These are phyloP conservation scores for Drosophila conformis DNA, from an alignment of 2,888 invertebrate genomes.

Conservation along the genomic window DNA sequence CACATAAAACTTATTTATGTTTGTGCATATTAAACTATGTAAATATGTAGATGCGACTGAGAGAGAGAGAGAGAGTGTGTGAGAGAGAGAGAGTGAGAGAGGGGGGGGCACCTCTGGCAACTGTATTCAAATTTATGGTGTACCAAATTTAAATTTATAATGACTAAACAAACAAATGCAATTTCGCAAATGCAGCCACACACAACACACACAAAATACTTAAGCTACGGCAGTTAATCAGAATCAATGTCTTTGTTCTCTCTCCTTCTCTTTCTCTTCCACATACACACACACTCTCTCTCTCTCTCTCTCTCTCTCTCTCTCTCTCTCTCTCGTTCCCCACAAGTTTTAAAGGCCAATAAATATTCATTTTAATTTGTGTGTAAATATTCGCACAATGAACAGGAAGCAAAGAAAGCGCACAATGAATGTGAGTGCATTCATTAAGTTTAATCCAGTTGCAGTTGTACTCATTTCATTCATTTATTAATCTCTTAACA, in stretches of 20 bases:
- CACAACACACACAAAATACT: not conserved
- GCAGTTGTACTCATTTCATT: constrained; percentile 15
- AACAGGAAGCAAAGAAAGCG: constrained; percentile 60
- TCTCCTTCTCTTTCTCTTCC: not conserved
- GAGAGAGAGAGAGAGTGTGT: not conserved
- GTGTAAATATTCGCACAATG: constrained; percentile 60
- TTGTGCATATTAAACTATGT: constrained; percentile 57
- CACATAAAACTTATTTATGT: constrained; percentile 70
- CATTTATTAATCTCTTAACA: not conserved
- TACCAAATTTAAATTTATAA: constrained; percentile 83
- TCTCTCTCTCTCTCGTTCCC: not conserved
- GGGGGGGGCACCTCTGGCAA: constrained; percentile 44
- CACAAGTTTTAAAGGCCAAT: constrained; percentile 50
- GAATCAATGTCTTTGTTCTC: constrained; percentile 60
- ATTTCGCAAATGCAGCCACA: constrained; percentile 48
- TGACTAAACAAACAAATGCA: constrained; percentile 76
- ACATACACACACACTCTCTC: not conserved
- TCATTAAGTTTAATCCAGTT: constrained; percentile 37
- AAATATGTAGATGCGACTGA: constrained; percentile 32
- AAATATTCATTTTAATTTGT: constrained; percentile 77
- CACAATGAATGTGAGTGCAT: constrained; percentile 55
- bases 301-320: not conserved
- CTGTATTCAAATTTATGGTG: constrained; percentile 77
- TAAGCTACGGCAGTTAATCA: constrained; percentile 72
- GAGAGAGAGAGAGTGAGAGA: not conserved